Evolutionary conservation across 2,113 vertebrate species (phyloP), one percentile per base, ranked within the genome.

Genomic region (Lepidothrix coronata): DNA sequence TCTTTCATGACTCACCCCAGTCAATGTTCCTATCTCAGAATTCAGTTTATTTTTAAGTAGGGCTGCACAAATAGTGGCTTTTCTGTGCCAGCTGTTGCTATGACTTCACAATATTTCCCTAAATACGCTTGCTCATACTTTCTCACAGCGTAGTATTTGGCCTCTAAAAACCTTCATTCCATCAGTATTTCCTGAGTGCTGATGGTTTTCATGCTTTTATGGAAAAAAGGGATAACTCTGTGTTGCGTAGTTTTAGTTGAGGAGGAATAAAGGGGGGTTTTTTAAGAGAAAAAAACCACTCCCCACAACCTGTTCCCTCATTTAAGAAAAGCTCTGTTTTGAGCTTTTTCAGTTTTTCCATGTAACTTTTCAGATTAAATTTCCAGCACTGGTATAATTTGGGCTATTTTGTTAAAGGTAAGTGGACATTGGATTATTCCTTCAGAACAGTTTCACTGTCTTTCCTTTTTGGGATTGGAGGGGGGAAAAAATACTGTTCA

Each of bases 21-120:
- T 96, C 80, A 89, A 92, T 89, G 91, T 93, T 97, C 95, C 94
- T 97, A 96, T 97, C 96, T 98, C 85, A 86, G 76, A 92, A 92
- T 97, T 94, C 70, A 43, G 92, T 96, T 97, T 98, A 98, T 98
- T 98, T 98, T 98, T 98, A 96, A 98, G 89, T 70, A 92, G 68
- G 85, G 48, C 94, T 96, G 90, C 95, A 95, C 82, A 93, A 95
- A 85, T 85, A 93, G 89, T 96, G 89, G 8, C 4, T 95, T 96
- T 97, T 97, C 71, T 86, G 22, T 95, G 85, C 86, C 92, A 94
- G 94, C 93, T 95, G 98, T 98, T 98, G 93, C 98, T 95, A 98
- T 98, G 97, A 96, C 96, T 96, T 94, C 98, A 97, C 89, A 98
- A 98, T 96, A 97, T 98, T 98, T 97, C 93, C 87, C 94, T 91